phyloP scores from a whole-genome alignment of 2,888 invertebrate species.

The Agriopis marginaria region DNA sequence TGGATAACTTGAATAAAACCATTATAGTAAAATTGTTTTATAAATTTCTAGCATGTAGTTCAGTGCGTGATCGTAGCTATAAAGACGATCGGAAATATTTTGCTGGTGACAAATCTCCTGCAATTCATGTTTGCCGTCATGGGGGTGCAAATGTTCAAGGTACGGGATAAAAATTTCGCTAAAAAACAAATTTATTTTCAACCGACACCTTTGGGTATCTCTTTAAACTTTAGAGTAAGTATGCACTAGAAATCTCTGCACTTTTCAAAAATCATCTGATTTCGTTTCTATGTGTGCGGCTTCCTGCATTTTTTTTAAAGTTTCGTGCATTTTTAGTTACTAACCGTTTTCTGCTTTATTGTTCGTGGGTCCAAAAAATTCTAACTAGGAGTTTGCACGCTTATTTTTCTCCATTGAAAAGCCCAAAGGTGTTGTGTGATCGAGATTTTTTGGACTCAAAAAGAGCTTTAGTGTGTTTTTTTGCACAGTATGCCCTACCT shows the following conservation, averaged over 20 bases:
- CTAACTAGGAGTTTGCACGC: conserved; percentile 65
- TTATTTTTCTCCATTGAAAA: conserved; percentile 48
- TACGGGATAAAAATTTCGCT: conserved; percentile 84
- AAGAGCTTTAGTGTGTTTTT: conserved; percentile 77
- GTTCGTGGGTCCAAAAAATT: conserved; percentile 82
- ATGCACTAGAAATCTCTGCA: conserved; percentile 47
- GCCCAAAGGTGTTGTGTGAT: conserved; percentile 84
- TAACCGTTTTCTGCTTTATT: conserved; percentile 67
- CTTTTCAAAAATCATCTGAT: conserved; percentile 61
- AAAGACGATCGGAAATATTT: conserved; percentile 99
- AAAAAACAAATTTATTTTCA: conserved; percentile 46
- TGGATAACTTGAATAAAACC: background rate
- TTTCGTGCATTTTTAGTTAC: conserved; percentile 55
- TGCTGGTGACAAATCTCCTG: conserved; percentile 99
- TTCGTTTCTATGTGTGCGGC: conserved; percentile 72
- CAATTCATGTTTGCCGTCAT: conserved; percentile 99
- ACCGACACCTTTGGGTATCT: conserved; percentile 82
- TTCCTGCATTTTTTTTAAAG: conserved; percentile 50
- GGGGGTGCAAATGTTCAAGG: conserved; percentile 99
- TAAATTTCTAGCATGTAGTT: conserved; percentile 96
- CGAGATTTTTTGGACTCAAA: conserved; percentile 82
- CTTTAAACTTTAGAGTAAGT: conserved; percentile 65
- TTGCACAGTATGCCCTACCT: conserved; percentile 80
- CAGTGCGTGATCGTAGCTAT: conserved; percentile 99
- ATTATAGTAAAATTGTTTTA: conserved; percentile 46